Conservation (phyloP, 2,797 vertebrate species). For the Lagodon rhomboides region DNA sequence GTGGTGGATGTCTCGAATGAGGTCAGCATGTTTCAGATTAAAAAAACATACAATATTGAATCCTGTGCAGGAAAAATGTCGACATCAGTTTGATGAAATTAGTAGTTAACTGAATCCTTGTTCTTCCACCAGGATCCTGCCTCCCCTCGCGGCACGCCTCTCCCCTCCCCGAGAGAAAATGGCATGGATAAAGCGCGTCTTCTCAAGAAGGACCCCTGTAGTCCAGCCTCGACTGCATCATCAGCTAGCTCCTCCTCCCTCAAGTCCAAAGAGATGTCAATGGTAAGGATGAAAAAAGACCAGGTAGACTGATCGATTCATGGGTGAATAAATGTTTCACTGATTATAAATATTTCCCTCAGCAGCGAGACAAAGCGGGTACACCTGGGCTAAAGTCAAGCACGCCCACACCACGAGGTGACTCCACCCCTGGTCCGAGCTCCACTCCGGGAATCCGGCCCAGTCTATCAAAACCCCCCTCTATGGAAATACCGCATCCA, state of each 20-base stretch:
- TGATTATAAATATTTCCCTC: conserved; percentile 3
- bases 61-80: conserved; percentile 21
- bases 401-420: conserved; percentile 95
- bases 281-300: conserved; percentile 80
- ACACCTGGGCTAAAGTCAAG: conserved; percentile 95
- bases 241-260: conserved; percentile 95
- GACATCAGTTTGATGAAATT: conserved; percentile 4
- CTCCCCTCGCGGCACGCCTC: conserved; percentile 93
- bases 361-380: conserved; percentile 95
- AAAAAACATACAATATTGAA: no score
- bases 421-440: conserved; percentile 93
- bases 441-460: conserved; percentile 92
- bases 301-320: not conserved
- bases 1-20: conserved; percentile 98
- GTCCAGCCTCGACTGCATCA: conserved; percentile 95
- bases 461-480: conserved; percentile 91
- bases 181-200: conserved; percentile 93
- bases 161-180: conserved; percentile 95
- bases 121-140: conserved; percentile 87
- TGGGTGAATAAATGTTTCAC: not conserved
- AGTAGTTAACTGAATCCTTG: conserved; percentile 14
- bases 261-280: conserved; percentile 96
- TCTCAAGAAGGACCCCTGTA: conserved; percentile 94
- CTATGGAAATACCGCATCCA: conserved; percentile 95
- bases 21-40: conserved; percentile 80